Percentiles rank a stretch among this genome's conserved stretches.
Evolutionary conservation across 2,113 vertebrate genomes (phyloP).

Genomic region (Lophochroa leadbeateri): DNA sequence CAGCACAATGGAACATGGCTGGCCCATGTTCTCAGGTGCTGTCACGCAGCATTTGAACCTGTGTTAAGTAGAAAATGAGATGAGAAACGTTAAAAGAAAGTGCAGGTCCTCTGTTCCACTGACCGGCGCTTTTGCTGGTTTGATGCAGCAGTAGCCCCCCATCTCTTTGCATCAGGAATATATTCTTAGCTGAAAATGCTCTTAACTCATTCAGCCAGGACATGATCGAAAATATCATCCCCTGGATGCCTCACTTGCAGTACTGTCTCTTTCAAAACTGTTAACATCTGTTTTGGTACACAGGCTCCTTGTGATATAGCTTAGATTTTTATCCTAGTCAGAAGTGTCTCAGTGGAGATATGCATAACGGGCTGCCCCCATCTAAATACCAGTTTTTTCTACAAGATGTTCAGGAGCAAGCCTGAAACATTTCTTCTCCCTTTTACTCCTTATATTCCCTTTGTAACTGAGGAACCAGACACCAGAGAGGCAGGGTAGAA

Average conservation of each 20-base stretch:
- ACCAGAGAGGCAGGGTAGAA: not conserved
- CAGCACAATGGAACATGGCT: not conserved
- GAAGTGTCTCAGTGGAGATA: not conserved
- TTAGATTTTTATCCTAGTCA: not conserved
- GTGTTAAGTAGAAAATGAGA: not conserved
- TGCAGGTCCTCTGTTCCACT: not conserved
- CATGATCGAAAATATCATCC: not conserved
- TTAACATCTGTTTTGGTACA: not conserved
- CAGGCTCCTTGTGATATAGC: not conserved
- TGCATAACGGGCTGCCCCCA: accelerated
- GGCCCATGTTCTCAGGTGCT: not conserved
- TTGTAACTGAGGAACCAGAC: not conserved
- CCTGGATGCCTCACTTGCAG: not conserved
- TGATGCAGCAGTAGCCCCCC: not conserved
- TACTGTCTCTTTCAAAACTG: not conserved
- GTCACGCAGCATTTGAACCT: not conserved
- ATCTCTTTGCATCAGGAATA: not conserved
- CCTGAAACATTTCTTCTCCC: not conserved
- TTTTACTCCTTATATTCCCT: not conserved
- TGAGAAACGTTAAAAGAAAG: not conserved
- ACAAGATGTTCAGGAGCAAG: not conserved
- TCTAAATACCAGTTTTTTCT: not conserved
- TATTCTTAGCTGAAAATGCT: not conserved
- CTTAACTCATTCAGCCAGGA: not conserved
- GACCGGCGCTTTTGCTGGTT: accelerated